Evolutionary conservation across 2,113 vertebrate genomes (phyloP).

Genomic region (Ancistrus triradiatus): DNA sequence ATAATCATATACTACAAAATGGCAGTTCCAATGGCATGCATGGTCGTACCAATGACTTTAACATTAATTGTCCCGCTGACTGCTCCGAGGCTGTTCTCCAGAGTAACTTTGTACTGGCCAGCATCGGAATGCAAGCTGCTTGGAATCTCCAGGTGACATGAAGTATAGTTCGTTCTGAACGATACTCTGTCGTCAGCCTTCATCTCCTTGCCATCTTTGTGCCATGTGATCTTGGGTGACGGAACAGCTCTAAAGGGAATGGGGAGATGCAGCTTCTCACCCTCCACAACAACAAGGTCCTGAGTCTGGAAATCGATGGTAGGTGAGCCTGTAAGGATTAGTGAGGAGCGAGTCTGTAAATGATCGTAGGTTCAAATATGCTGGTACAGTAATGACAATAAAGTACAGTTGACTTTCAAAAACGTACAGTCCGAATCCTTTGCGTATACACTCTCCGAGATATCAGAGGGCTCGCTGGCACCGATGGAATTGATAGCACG

Average conservation of each 20-base stretch:
- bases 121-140: constrained; percentile 83
- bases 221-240: constrained; percentile 87
- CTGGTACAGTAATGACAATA: neutral
- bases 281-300: constrained; percentile 89
- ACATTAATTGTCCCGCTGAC: constrained; percentile 88
- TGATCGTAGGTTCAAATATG: neutral
- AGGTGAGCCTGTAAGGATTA: constrained; percentile 77
- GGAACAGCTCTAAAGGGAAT: constrained; percentile 91
- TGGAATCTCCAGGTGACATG: constrained; percentile 83
- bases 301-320: constrained; percentile 87
- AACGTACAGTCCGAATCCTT: constrained; percentile 96
- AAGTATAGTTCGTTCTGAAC: constrained; percentile 80
- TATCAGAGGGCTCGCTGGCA: constrained; percentile 92
- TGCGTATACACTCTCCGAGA: constrained; percentile 92
- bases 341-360: constrained; percentile 13
- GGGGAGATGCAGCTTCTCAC: constrained; percentile 87
- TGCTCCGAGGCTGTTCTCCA: constrained; percentile 90
- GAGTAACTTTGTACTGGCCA: constrained; percentile 88
- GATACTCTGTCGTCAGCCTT: constrained; percentile 81
- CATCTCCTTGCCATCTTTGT: constrained; percentile 93
- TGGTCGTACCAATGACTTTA: constrained; percentile 91
- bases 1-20: neutral
- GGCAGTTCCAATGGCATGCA: neutral
- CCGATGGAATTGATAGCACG: constrained; percentile 90
- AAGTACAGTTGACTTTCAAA: neutral